Base-by-base conservation (phyloP, 2,113 vertebrate species). In the Excalfactoria chinensis region DNA sequence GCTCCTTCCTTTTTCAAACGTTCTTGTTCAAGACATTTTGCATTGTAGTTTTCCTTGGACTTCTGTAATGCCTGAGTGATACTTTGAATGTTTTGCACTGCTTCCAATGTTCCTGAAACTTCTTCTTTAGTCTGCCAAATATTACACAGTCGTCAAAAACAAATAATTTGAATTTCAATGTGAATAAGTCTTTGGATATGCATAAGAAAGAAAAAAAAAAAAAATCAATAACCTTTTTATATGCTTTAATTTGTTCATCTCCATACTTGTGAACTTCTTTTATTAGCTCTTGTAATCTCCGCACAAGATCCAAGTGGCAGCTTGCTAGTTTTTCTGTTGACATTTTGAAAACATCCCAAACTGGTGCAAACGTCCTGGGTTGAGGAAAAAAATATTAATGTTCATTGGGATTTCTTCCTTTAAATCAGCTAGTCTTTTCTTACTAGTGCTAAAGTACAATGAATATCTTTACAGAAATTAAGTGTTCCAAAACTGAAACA, bases 241-340 rank as follows among this genome's bases (percentile, higher is more conserved):
- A 99, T 87, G 98, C 97, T 97, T 99, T 99, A 95, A 99, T 98
- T 97, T 99, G 99, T 79, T 99, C 99, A 75, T 99, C 99, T 88
- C 99, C 98, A 78, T 99, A 99, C 81, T 99, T 99, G 89, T 99
- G 99, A 83, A 99, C 99, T 95, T 99, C 99, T 93, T 99, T 99
- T 96, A 99, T 99, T 88, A 99, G 98, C 30, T 99, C 99, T 90
- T 99, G 99, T 67, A 99, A 98, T 94, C 99, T 99, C 91, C 98
- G 98, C 93, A 99, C 98, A 43, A 99, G 98, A 88, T 99, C 99
- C 97, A 99, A 98, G 96, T 99, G 99, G 97, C 99, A 99, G 73
- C 96, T 96, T 93, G 99, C 98, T 95, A 99, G 97, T 96, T 99
- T 99, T 96, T 99, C 99, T 35, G 99, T 99, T 49, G 99, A 99